phyloP scores from a whole-genome alignment of 2,888 invertebrate genomes.

The Leucozona laternaria region DNA sequence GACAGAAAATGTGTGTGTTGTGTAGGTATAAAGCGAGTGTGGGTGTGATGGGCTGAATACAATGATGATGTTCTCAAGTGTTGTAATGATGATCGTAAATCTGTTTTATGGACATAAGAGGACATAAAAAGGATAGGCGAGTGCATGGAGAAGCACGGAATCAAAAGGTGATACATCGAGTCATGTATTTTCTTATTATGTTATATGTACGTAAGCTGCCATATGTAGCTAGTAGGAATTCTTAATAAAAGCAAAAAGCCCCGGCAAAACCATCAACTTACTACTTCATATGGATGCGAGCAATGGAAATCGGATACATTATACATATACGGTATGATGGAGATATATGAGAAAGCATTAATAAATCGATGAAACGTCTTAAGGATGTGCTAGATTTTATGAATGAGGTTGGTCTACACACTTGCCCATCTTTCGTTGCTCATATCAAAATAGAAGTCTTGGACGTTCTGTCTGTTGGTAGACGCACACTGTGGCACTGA shows the following conservation, averaged over 20 bases:
- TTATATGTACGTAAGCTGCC: neutral
- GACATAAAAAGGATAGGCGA: slow-evolving; percentile 65
- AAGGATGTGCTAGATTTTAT: slow-evolving; percentile 55
- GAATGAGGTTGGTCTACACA: slow-evolving; percentile 34
- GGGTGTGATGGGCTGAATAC: slow-evolving; percentile 51
- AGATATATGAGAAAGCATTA: slow-evolving; percentile 71
- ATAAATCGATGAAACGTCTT: slow-evolving; percentile 70
- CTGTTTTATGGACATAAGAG: slow-evolving; percentile 73
- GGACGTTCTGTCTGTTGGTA: neutral
- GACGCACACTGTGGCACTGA: neutral
- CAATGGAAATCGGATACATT: slow-evolving; percentile 68
- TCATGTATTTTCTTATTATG: slow-evolving; percentile 59
- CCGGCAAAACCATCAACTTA: slow-evolving; percentile 1
- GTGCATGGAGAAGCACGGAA: slow-evolving; percentile 41
- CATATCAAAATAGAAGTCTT: slow-evolving; percentile 17
- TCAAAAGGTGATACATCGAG: slow-evolving; percentile 73
- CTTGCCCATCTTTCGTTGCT: slow-evolving; percentile 10
- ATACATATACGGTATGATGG: slow-evolving; percentile 56
- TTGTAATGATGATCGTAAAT: slow-evolving; percentile 76
- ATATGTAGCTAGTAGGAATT: neutral
- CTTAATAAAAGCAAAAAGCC: neutral
- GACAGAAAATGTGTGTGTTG: slow-evolving; percentile 23
- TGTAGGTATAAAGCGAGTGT: neutral
- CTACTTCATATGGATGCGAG: slow-evolving; percentile 1
- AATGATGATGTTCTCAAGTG: slow-evolving; percentile 63